phyloP scores from a whole-genome alignment of 2,797 vertebrate genomes.

The Rachycentron canadum region DNA sequence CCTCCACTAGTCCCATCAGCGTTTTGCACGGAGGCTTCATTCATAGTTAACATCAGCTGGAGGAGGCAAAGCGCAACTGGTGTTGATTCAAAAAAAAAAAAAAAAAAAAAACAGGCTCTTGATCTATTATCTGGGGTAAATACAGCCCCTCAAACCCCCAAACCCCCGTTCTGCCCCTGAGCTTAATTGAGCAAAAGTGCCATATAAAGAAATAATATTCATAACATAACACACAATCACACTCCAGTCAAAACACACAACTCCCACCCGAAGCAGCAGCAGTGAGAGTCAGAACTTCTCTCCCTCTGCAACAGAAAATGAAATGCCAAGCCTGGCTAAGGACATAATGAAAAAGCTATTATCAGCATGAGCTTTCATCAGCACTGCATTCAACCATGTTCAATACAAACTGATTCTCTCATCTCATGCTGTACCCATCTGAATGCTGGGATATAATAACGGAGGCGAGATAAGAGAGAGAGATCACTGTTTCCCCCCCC shows the following conservation, averaged over 20 bases:
- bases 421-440: constrained; percentile 62
- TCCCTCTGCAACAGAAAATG: constrained; percentile 60
- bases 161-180: neutral
- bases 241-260: constrained; percentile 28
- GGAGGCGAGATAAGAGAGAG: constrained; percentile 54
- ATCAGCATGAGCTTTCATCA: constrained; percentile 80
- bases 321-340: constrained; percentile 71
- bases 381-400: constrained; percentile 75
- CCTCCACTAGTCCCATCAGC: too few relatives aligned
- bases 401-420: constrained; percentile 77
- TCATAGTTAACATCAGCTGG: too few relatives aligned
- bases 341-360: constrained; percentile 80
- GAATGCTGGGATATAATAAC: constrained; percentile 66
- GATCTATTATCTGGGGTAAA: constrained; percentile 42
- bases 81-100: too few relatives aligned
- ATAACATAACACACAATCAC: constrained; percentile 35
- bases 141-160: neutral
- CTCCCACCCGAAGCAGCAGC: constrained; percentile 13
- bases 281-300: constrained; percentile 50
- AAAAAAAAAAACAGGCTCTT: neutral
- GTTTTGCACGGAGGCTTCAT: too few relatives aligned
- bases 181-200: constrained; percentile 55
- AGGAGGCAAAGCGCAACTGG: too few relatives aligned
- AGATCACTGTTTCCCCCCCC: constrained; percentile 28
- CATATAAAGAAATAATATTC: constrained; percentile 46